Conservation (phyloP, 2,113 vertebrate genomes). For the Malurus cyaneus region DNA sequence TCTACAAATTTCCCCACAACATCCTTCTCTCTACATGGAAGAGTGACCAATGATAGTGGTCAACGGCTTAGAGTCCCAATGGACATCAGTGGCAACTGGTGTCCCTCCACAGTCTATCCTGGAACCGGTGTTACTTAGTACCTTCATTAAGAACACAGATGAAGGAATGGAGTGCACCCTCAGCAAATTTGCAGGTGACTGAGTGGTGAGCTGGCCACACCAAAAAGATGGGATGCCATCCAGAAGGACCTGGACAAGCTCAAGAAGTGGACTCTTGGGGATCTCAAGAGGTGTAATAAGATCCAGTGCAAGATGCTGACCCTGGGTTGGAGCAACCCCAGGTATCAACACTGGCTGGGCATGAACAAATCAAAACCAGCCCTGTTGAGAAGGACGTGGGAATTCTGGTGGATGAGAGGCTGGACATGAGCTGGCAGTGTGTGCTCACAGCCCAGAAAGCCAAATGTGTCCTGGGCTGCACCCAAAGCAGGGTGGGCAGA, state of each 20-base stretch:
- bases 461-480: not conserved
- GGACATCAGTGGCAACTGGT: not conserved
- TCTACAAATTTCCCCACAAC: not conserved
- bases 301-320: not conserved
- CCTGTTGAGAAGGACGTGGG: not conserved
- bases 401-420: not conserved
- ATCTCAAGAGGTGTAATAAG: not conserved
- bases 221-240: not conserved
- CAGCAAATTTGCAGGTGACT: not conserved
- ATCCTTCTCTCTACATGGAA: not conserved
- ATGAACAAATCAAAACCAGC: not conserved
- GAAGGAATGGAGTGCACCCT: not conserved
- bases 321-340: not conserved
- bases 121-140: not conserved
- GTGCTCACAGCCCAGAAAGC: not conserved
- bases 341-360: not conserved
- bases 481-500: not conserved
- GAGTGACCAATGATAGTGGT: not conserved
- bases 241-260: not conserved
- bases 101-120: accelerated
- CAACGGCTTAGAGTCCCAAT: not conserved
- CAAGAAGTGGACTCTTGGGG: not conserved
- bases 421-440: not conserved
- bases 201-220: not conserved
- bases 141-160: not conserved